Base-by-base conservation (phyloP, 2,888 invertebrate genomes). In the Thysanoteuthis rhombus region DNA sequence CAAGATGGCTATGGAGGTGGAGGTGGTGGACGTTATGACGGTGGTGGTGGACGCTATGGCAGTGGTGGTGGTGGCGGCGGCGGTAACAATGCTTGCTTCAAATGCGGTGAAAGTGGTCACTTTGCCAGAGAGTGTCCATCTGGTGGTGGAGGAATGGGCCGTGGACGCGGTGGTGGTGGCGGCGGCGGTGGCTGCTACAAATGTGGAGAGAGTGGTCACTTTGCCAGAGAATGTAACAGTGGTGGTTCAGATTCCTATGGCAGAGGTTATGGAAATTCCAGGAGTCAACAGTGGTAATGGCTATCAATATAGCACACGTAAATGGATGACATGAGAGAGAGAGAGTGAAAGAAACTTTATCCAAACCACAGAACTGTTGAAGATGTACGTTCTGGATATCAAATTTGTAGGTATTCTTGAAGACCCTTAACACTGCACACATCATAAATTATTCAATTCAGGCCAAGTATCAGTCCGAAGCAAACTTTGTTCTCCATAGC, bases 131-230 rank as follows among this genome's bases (percentile, higher is more conserved):
- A 92, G 16, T 92, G 92, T 39, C n/a, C 92, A 0, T 75, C 75
- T 5, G 58, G 75, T n/a, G 75, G 75, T 16, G 75, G 75, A 16
- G 75, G 75, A 75, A 75, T 75, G 75, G 36, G 75, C n/a, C 75
- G 75, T 75, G 75, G 75, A 10, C 75, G 75, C 4, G 75, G 75
- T 4, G 75, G 75, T n/a, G 75, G 75, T 16, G 75, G 75, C 1
- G 75, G 75, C 2, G 75, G 75, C 25, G n/a, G 75, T n/a, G 75
- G 75, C 75, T 75, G 75, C 75, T 75, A 75, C 92, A 94, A 94
- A 75, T 94, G 94, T 93, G 94, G 94, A 28, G 47, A 93, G n/a
- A 93, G 42, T 47, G 94, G 94, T 22, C 94, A 94, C 52, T 52
- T 94, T 75, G 90, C 94, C n/a, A 52, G 94, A 36, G 93, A 94